Conservation (phyloP, 2,113 vertebrate genomes). For the Neotragus moschatus region DNA sequence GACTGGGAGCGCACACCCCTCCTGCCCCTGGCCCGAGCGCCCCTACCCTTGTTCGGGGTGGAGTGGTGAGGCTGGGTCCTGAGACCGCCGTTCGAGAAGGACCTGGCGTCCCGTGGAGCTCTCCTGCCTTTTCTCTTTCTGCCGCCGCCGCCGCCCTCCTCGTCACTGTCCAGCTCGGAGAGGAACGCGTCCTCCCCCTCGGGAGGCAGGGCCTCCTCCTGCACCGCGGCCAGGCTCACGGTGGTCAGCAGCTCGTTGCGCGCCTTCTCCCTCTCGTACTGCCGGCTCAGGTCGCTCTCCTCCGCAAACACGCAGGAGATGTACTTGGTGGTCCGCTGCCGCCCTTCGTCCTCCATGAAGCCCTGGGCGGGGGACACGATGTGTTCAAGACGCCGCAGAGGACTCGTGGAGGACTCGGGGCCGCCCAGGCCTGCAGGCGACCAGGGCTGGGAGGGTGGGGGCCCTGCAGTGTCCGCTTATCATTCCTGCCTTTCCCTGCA, state of each 20-base stretch:
- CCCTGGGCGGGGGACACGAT: slow-evolving; percentile 78
- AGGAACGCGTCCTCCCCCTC: slow-evolving; percentile 67
- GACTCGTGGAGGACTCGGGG: too few relatives aligned
- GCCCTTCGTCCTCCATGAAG: slow-evolving; percentile 96
- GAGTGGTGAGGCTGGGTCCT: slow-evolving; percentile 55
- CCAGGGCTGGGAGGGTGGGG: neutral
- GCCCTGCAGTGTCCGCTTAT: accelerated
- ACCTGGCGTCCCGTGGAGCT: neutral
- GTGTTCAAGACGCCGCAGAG: neutral
- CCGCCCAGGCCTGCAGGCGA: accelerated
- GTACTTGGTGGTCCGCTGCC: slow-evolving; percentile 95
- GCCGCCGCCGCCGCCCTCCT: slow-evolving; percentile 39
- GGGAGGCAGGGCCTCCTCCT: slow-evolving; percentile 68
- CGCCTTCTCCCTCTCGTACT: slow-evolving; percentile 91
- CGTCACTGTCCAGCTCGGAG: slow-evolving; percentile 71
- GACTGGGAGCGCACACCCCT: accelerated
- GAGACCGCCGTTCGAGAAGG: neutral
- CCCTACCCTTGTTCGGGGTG: slow-evolving; percentile 75
- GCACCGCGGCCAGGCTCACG: slow-evolving; percentile 72
- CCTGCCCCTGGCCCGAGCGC: accelerated
- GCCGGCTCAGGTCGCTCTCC: slow-evolving; percentile 87
- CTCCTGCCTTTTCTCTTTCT: slow-evolving; percentile 61
- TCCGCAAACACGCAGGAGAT: slow-evolving; percentile 89
- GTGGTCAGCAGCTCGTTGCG: slow-evolving; percentile 87
- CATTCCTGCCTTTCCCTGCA: accelerated